Conservation (phyloP, 2,888 invertebrate species). For the Phyto melanocephala region DNA sequence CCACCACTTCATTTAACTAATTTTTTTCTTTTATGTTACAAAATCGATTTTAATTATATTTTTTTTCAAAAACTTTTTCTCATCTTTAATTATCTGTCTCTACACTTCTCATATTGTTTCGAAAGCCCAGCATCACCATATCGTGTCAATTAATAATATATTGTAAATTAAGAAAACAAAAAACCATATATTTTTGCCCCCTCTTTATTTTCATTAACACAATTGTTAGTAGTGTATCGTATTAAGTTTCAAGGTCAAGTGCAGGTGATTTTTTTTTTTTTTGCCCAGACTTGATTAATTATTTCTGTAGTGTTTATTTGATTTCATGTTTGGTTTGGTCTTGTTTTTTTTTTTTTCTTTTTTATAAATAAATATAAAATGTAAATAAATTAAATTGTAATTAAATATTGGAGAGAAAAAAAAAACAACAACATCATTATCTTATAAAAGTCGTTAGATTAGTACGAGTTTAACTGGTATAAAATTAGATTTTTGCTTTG, state of each 20-base stretch:
- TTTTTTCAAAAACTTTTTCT: no score
- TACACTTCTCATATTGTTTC: neutral
- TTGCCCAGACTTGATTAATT: slow-evolving; percentile 37
- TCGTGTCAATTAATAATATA: slow-evolving; percentile 46
- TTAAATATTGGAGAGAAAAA: slow-evolving; percentile 13
- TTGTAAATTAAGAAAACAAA: slow-evolving; percentile 2
- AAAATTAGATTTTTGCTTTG: neutral
- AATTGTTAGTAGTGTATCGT: neutral
- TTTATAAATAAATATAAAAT: neutral
- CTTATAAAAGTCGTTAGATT: slow-evolving; percentile 17
- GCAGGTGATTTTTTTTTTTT: slow-evolving; percentile 21
- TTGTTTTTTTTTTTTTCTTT: no score
- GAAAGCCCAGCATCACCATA: slow-evolving; percentile 5
- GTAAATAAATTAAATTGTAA: slow-evolving; percentile 53
- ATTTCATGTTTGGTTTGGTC: neutral
- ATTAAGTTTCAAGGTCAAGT: slow-evolving; percentile 62
- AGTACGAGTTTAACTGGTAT: slow-evolving; percentile 35
- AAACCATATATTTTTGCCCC: neutral
- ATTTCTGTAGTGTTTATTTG: neutral
- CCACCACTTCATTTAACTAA: no score
- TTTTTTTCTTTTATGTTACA: no score
- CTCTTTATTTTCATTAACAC: neutral
- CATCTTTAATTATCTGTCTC: no score
- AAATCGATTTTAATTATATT: no score
- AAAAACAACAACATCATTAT: neutral